Conservation (phyloP, 64 coral and sea anemone genomes). For the Orbicella faveolata region DNA sequence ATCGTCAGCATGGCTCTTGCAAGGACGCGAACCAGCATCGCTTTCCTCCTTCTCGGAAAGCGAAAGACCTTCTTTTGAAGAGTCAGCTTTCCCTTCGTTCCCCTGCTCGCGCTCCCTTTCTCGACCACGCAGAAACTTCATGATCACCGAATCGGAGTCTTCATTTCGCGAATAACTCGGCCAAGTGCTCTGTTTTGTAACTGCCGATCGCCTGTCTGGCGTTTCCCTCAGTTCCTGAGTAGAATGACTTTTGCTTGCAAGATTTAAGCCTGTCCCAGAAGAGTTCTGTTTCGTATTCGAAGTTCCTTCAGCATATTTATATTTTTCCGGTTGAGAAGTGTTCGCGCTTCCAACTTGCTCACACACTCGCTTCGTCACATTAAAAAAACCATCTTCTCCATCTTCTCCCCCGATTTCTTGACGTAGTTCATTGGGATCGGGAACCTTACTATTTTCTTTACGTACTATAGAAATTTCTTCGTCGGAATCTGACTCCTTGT, state of each 20-base stretch:
- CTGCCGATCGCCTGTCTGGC: constrained; percentile 5
- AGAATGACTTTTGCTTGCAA: constrained; percentile 31
- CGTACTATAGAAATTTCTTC: constrained; percentile 92
- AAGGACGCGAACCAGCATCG: constrained; percentile 76
- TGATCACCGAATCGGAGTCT: constrained; percentile 37
- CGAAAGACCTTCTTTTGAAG: constrained; percentile 25
- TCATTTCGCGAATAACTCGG: constrained; percentile 48
- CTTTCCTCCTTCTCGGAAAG: constrained; percentile 53
- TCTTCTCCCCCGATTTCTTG: background rate
- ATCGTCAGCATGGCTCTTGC: constrained; percentile 52
- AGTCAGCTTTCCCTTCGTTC: constrained; percentile 38
- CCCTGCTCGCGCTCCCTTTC: constrained; percentile 23
- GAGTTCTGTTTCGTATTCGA: background rate
- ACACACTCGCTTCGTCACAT: constrained; percentile 11
- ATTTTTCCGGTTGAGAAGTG: constrained; percentile 45
- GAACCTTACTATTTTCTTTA: constrained; percentile 41
- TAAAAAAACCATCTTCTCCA: background rate
- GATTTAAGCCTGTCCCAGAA: background rate
- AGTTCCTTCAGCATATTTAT: background rate
- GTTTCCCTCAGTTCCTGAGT: constrained; percentile 28
- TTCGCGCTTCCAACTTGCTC: background rate
- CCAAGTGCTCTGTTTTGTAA: constrained; percentile 78
- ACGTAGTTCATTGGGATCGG: constrained; percentile 6
- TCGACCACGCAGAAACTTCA: constrained; percentile 64
- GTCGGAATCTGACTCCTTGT: constrained; percentile 76